phyloP scores from a whole-genome alignment of 2,888 invertebrate genomes.

The Mechanitis mazaeus region DNA sequence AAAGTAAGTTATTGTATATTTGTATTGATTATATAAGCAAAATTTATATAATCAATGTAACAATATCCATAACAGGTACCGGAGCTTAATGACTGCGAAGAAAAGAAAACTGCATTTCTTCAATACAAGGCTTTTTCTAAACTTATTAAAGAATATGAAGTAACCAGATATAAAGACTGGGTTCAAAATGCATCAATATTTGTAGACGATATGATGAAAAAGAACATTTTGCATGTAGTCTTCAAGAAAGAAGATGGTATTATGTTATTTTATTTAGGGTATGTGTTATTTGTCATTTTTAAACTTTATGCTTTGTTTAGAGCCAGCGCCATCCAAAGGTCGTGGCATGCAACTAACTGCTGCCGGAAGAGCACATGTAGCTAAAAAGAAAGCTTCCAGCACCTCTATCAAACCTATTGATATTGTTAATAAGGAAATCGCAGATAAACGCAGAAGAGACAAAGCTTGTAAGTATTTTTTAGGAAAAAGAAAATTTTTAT shows the following conservation, averaged over 20 bases:
- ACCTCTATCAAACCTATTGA: constrained; percentile 53
- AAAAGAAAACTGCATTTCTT: constrained; percentile 85
- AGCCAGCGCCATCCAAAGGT: constrained; percentile 30
- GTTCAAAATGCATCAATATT: constrained; percentile 77
- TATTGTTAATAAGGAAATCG: constrained; percentile 63
- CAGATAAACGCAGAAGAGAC: constrained; percentile 59
- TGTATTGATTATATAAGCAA: not conserved
- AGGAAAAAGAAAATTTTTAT: not conserved
- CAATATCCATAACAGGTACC: constrained; percentile 54
- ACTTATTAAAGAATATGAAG: constrained; percentile 85
- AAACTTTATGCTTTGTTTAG: constrained; percentile 8
- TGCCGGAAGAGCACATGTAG: constrained; percentile 58
- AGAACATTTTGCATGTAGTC: constrained; percentile 79
- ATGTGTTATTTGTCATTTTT: not conserved
- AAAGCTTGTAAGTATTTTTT: constrained; percentile 53
- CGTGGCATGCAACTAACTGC: constrained; percentile 62
- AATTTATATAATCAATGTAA: not conserved
- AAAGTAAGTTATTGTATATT: constrained; percentile 60
- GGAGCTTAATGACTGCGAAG: constrained; percentile 83
- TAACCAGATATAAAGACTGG: constrained; percentile 84
- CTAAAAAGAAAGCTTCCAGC: constrained; percentile 51
- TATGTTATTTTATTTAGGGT: not conserved
- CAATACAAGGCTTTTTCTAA: constrained; percentile 86
- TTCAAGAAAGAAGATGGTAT: constrained; percentile 58
- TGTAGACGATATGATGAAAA: constrained; percentile 82